phyloP scores from a whole-genome alignment of 2,888 invertebrate genomes.

The Cantharis rufa region DNA sequence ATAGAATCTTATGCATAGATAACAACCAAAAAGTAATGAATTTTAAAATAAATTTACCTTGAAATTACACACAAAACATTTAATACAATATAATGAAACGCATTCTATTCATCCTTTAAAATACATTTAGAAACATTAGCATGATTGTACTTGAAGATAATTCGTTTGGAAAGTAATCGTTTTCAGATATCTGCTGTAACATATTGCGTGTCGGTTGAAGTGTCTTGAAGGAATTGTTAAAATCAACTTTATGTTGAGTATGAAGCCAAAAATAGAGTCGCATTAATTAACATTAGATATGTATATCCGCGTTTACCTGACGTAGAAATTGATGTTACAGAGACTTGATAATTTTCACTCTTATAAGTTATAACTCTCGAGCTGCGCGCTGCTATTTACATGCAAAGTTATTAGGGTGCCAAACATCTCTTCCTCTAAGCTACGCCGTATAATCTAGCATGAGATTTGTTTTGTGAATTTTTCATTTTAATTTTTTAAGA shows the following conservation, averaged over 20 bases:
- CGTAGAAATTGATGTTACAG: constrained; percentile 42
- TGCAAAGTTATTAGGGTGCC: constrained; percentile 40
- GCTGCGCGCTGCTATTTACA: constrained; percentile 40
- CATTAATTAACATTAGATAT: constrained; percentile 16
- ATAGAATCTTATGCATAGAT: background rate
- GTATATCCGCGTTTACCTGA: constrained; percentile 19
- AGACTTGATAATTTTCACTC: constrained; percentile 38
- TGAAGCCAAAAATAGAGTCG: constrained; percentile 6
- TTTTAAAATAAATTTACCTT: background rate
- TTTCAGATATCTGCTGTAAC: background rate
- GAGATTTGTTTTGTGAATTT: constrained; percentile 30
- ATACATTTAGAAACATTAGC: background rate
- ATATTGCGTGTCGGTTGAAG: constrained; percentile 12
- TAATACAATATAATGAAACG: background rate
- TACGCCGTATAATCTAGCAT: constrained; percentile 21
- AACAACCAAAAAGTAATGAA: background rate
- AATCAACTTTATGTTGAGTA: constrained; percentile 3
- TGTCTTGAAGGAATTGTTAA: constrained; percentile 15
- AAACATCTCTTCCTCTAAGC: constrained; percentile 37
- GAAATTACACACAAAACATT: background rate
- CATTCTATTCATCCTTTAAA: background rate
- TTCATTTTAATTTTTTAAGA: constrained; percentile 34
- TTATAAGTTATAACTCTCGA: constrained; percentile 38
- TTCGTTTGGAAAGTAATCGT: background rate
- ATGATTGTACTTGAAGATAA: background rate